These are phyloP conservation scores for Bombus pascuorum DNA, from an alignment of 1,140 invertebrate genomes.

Conservation along the genomic window DNA sequence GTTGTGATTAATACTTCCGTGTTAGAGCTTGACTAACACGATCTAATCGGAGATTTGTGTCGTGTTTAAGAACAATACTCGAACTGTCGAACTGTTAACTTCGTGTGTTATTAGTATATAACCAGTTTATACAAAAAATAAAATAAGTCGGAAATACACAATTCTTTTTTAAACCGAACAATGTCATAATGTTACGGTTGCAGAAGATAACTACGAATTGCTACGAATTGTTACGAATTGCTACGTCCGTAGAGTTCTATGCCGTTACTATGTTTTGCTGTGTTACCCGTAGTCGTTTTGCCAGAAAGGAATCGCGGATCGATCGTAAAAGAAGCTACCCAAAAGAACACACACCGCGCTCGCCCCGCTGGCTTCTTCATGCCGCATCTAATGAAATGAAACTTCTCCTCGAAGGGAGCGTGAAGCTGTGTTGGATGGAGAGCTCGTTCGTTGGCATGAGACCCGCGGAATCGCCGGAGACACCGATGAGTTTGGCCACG, in stretches of 20 bases:
- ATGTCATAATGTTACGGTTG: no score
- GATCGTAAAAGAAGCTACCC: background rate
- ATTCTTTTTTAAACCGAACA: no score
- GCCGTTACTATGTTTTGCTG: no score
- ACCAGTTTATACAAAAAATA: background rate
- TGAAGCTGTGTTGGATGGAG: conserved; percentile 91
- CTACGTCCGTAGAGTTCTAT: no score
- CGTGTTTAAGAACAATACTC: background rate
- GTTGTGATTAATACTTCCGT: conserved; percentile 46
- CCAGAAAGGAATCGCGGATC: background rate
- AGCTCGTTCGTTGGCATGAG: conserved; percentile 94
- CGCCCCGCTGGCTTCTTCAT: background rate
- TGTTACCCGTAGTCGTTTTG: background rate
- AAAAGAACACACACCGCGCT: background rate
- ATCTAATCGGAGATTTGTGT: conserved; percentile 10
- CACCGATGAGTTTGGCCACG: conserved; percentile 85
- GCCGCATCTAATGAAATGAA: conserved; percentile 44
- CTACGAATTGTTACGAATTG: no score
- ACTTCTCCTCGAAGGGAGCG: conserved; percentile 78
- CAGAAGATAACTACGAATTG: no score
- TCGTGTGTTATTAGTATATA: background rate
- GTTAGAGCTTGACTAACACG: conserved; percentile 44
- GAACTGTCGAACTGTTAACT: background rate
- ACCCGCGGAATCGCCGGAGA: conserved; percentile 92
- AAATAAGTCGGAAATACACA: no score